Evolutionary conservation across 2,888 invertebrate species (phyloP).

Genomic region (Tolmerus cingulatus): DNA sequence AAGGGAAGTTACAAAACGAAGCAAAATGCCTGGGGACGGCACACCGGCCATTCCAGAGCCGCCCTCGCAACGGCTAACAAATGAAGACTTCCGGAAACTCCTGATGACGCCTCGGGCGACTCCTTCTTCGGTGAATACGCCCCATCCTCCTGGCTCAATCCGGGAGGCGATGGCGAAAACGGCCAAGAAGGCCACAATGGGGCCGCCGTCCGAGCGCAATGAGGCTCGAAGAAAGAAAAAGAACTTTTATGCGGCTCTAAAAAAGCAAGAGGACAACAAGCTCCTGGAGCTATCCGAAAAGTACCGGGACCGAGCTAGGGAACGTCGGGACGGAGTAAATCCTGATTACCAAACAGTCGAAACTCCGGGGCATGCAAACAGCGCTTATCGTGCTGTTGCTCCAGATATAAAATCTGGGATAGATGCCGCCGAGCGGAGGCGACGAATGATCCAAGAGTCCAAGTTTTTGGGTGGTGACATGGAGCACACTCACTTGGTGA

Average conservation of each 20-base stretch:
- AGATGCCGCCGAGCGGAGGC: slow-evolving; percentile 92
- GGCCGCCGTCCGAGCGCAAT: slow-evolving; percentile 71
- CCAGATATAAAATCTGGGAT: slow-evolving; percentile 93
- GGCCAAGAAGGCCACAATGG: slow-evolving; percentile 59
- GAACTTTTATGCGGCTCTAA: slow-evolving; percentile 91
- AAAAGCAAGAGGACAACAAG: slow-evolving; percentile 94
- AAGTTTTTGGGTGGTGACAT: slow-evolving; percentile 99
- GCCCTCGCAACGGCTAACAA: slow-evolving; percentile 84
- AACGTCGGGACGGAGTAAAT: slow-evolving; percentile 84
- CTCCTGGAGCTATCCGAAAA: slow-evolving; percentile 93
- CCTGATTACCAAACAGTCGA: slow-evolving; percentile 84
- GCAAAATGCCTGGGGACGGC: slow-evolving; percentile 46
- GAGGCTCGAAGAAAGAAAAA: slow-evolving; percentile 92
- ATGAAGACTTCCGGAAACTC: slow-evolving; percentile 95
- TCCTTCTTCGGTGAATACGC: slow-evolving; percentile 65
- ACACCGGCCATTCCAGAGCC: slow-evolving; percentile 58
- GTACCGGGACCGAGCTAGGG: slow-evolving; percentile 89
- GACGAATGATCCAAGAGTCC: slow-evolving; percentile 97
- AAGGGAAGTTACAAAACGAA: not conserved
- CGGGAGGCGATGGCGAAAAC: slow-evolving; percentile 74
- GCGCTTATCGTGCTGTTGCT: slow-evolving; percentile 83
- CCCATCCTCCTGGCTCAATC: slow-evolving; percentile 67
- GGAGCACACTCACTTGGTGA: slow-evolving; percentile 99
- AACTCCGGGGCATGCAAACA: slow-evolving; percentile 69
- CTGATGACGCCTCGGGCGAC: slow-evolving; percentile 92